Evolutionary conservation across 2,888 invertebrate species (phyloP).

Genomic region (Drosophila antonietae): DNA sequence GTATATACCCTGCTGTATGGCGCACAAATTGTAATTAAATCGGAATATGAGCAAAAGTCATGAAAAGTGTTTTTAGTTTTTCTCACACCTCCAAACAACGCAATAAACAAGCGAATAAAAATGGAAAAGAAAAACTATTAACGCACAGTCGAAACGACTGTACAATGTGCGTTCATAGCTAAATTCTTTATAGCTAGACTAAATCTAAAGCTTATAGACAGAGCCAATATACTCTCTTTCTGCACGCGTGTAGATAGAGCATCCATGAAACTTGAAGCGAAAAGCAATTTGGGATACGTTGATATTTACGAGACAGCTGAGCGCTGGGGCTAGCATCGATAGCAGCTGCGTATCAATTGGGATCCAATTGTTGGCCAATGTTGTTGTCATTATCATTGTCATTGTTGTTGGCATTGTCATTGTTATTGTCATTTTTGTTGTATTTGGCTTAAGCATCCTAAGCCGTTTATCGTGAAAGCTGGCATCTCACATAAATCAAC

Average conservation of each 20-base stretch:
- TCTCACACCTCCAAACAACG: slow-evolving; percentile 4
- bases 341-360: slow-evolving; percentile 38
- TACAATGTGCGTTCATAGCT: neutral
- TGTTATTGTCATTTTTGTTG: slow-evolving; percentile 18
- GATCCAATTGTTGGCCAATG: slow-evolving; percentile 30
- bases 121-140: neutral
- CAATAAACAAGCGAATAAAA: slow-evolving; percentile 2
- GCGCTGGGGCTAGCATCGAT: slow-evolving; percentile 21
- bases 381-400: slow-evolving; percentile 6
- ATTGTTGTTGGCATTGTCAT: slow-evolving; percentile 14
- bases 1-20: neutral
- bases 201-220: neutral
- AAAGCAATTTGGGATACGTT: slow-evolving; percentile 9
- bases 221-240: neutral
- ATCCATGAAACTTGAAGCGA: neutral
- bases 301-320: slow-evolving; percentile 24
- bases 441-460: slow-evolving; percentile 36
- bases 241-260: neutral
- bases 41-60: slow-evolving; percentile 4
- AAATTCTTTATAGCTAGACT: neutral
- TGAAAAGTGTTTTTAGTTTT: slow-evolving; percentile 24
- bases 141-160: neutral
- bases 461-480: slow-evolving; percentile 69
- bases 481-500: slow-evolving; percentile 67
- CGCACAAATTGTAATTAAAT: neutral